Evolutionary conservation across 2,113 vertebrate species (phyloP).

Genomic region (Ploceus nigricollis): DNA sequence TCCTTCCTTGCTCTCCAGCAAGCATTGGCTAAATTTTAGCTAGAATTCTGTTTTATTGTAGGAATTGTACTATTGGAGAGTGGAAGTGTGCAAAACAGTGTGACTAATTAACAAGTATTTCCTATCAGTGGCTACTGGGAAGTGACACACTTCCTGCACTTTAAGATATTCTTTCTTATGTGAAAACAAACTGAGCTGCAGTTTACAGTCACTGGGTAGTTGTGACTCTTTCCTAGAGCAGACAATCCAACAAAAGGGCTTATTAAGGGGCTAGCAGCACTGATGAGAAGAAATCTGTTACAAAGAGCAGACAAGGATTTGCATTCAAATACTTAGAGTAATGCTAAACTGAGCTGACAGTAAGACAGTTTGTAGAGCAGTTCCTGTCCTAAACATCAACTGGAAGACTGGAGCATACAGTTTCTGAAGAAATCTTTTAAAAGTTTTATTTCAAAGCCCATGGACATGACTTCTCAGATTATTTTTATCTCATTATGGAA

Average conservation of each 20-base stretch:
- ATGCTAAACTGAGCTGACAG: not conserved
- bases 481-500: not conserved
- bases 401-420: not conserved
- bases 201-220: not conserved
- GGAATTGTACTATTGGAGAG: not conserved
- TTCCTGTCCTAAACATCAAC: not conserved
- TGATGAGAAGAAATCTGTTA: not conserved
- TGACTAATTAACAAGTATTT: not conserved
- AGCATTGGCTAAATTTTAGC: not conserved
- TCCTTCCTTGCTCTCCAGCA: not conserved
- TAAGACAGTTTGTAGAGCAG: not conserved
- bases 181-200: not conserved
- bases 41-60: not conserved
- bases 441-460: not conserved
- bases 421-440: not conserved
- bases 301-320: not conserved
- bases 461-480: not conserved
- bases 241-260: not conserved
- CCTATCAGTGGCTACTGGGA: not conserved
- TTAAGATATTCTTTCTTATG: not conserved
- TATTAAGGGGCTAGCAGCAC: not conserved
- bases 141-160: constrained; percentile 38
- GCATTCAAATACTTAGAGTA: not conserved
- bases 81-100: not conserved
- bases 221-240: not conserved